Evolutionary conservation across 2,888 invertebrate species (phyloP).

Genomic region (Melieria crassipennis): DNA sequence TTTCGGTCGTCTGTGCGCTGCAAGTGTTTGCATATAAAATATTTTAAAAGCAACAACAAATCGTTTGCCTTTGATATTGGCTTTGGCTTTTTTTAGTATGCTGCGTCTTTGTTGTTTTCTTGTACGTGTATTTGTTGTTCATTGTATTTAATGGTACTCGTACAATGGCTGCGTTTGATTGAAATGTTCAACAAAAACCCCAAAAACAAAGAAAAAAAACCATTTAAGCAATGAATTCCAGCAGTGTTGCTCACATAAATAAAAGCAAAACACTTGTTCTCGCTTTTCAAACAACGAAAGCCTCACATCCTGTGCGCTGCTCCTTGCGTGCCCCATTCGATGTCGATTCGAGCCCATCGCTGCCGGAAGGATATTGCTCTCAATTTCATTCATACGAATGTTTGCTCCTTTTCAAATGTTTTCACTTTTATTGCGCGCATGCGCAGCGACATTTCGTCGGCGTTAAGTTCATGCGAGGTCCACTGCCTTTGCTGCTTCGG

Average conservation of each 20-base stretch:
- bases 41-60: neutral
- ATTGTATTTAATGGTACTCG: no score
- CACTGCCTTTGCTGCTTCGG: neutral
- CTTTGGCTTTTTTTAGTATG: no score
- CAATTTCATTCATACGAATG: conserved; percentile 30
- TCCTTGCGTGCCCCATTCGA: neutral
- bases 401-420: conserved; percentile 2
- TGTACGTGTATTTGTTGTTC: no score
- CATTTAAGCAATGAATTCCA: neutral
- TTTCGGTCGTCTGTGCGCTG: neutral
- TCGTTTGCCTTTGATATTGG: neutral
- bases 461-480: no score
- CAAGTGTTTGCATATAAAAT: neutral
- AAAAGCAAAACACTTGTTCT: conserved; percentile 36
- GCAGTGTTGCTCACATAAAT: neutral
- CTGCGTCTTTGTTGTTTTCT: no score
- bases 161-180: neutral
- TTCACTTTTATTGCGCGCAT: conserved; percentile 19
- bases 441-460: neutral
- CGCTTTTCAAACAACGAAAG: conserved; percentile 19
- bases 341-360: neutral
- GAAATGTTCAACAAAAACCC: neutral
- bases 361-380: conserved; percentile 37
- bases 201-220: neutral
- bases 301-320: conserved; percentile 31